Base-by-base conservation (phyloP, 2,888 invertebrate species). In the Heliconius cydno region DNA sequence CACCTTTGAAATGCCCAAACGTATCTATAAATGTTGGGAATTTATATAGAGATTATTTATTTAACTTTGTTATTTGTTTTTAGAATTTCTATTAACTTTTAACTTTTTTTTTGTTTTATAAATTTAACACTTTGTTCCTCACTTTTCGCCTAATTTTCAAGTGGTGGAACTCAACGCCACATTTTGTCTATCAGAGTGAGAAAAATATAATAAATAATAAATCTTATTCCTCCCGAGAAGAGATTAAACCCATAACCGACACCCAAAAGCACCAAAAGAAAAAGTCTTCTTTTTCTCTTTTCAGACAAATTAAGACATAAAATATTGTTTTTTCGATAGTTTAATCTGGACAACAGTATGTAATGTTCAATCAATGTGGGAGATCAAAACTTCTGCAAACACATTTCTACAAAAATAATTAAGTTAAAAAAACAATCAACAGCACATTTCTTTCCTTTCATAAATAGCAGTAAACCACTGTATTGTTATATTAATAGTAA, bases 1-100 rank as follows among this genome's bases (percentile, higher is more conserved):
- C 90, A 93, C 93, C 92, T 95, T 94, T 85, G 92, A 92, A 91
- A 89, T 90, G 87, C 91, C 91, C 92, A 94, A 91, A 90, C 94
- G 94, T 84, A 95, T 95, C 94, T 95, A 93, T 91, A 92, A 92
- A 92, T 91, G 84, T 88, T 85, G 79, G 88, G 84, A 89, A 86
- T 78, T 46, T 57, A 19, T 3, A 19, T 65, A 65, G 5, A 6
- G 25, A 52, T 38, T 74, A 74, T 63, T 63, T 68, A 34, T 30
- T 15, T 34, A 66, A 22, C 10, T 67, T n/a, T 60, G n/a, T 60
- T 65, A 65, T 28, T 65, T 52, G 52, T 22, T 7, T 19, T 15
- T 52, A 52, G 46, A 52, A 52, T 19, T 19, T 52, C 15, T 52
- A 19, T 52, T 52, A 52, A 52, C 34, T 34, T 34, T 57, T 5